Percentiles rank a stretch among this genome's conserved stretches.
Evolutionary conservation across 2,888 invertebrate genomes (phyloP).

Genomic region (Lamellibrachia columna): DNA sequence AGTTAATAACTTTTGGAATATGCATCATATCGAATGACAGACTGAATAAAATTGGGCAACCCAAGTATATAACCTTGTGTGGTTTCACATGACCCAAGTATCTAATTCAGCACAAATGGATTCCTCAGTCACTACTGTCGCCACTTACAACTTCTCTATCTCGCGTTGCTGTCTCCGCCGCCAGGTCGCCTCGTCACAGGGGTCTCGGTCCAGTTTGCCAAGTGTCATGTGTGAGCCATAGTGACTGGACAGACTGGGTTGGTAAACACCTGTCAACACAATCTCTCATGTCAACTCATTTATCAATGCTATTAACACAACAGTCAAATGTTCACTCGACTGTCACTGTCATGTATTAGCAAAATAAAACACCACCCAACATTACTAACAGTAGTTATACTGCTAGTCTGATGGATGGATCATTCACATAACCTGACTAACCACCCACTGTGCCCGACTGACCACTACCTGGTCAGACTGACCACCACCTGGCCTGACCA

Average conservation of each 20-base stretch:
- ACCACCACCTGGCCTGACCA: too few species aligned
- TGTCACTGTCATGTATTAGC: not conserved
- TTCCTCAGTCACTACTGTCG: not conserved
- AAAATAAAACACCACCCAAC: not conserved
- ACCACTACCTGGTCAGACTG: too few species aligned
- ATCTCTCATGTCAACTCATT: not conserved
- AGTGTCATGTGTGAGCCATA: constrained; percentile 55
- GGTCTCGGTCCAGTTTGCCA: constrained; percentile 37
- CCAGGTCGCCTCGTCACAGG: constrained; percentile 28
- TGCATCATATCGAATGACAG: not conserved
- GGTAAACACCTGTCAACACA: constrained; percentile 49
- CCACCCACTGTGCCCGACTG: too few species aligned
- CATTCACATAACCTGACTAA: too few species aligned
- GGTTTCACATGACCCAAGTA: not conserved
- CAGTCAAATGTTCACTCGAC: not conserved
- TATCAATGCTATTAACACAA: not conserved
- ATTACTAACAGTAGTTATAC: not conserved
- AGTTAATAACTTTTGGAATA: too few species aligned
- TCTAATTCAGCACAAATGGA: not conserved
- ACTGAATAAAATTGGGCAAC: too few species aligned
- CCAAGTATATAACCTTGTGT: not conserved
- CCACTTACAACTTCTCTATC: constrained; percentile 27
- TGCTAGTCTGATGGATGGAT: too few species aligned
- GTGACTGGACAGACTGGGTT: constrained; percentile 49
- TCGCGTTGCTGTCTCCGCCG: constrained; percentile 33